Percentiles rank a stretch among this genome's conserved stretches.
Conservation (phyloP, 2,797 vertebrate species). For the Tokudaia muenninki region DNA sequence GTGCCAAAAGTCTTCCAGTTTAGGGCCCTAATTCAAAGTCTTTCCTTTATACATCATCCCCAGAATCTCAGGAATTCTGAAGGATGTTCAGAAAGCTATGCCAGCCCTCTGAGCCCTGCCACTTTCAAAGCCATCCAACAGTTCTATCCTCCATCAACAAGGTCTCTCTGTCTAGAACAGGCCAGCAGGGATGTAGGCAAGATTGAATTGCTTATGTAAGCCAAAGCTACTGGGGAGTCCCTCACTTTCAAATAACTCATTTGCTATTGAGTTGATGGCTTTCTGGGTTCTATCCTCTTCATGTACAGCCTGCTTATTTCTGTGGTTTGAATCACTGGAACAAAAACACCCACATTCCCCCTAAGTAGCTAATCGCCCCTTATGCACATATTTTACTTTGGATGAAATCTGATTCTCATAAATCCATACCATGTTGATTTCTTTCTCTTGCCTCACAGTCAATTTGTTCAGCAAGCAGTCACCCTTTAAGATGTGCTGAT, state of each 20-base stretch:
- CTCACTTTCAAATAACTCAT: background rate
- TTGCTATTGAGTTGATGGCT: background rate
- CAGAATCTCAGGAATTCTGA: background rate
- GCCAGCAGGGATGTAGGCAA: background rate
- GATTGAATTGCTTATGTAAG: background rate
- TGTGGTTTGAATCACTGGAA: background rate
- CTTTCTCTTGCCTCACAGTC: background rate
- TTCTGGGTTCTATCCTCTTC: background rate
- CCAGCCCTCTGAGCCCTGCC: background rate
- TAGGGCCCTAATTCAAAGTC: background rate
- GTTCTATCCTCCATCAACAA: background rate
- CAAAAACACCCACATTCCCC: background rate
- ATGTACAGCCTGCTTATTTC: background rate
- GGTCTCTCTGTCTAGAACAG: background rate
- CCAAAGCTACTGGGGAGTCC: background rate
- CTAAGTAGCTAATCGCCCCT: background rate
- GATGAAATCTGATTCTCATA: background rate
- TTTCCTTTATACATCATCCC: background rate
- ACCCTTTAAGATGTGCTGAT: background rate
- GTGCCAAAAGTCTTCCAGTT: background rate
- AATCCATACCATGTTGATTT: background rate
- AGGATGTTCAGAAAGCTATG: background rate
- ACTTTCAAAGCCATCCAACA: no score
- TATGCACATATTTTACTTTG: background rate
- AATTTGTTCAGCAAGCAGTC: slow-evolving; percentile 36